These are phyloP conservation scores for Cremastobaeus sp. DNA, from an alignment of 2,888 invertebrate species.

Conservation along the genomic window DNA sequence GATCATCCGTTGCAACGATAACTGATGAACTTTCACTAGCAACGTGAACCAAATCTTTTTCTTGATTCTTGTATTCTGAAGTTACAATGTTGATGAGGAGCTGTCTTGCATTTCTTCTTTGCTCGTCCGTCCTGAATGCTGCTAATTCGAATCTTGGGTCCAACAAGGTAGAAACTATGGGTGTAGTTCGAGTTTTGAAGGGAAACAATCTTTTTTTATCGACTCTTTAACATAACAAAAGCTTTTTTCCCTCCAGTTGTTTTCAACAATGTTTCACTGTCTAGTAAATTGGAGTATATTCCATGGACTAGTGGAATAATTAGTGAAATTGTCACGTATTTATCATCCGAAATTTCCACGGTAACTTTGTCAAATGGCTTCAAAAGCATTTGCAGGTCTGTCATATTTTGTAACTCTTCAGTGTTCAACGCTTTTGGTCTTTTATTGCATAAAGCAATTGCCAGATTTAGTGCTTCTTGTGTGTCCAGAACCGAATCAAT, in stretches of 20 bases:
- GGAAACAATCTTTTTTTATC: background rate
- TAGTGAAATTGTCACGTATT: constrained; percentile 10
- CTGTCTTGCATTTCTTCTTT: background rate
- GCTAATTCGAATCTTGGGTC: background rate
- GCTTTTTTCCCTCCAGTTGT: background rate
- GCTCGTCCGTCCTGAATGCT: constrained; percentile 1
- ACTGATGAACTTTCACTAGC: background rate
- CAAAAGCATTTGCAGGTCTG: background rate
- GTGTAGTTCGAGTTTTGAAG: background rate
- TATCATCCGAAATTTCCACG: constrained; percentile 4
- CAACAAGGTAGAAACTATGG: background rate
- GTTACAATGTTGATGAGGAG: too few species aligned
- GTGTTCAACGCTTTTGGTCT: background rate
- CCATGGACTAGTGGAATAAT: constrained; percentile 13
- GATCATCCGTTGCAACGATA: background rate
- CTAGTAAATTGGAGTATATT: background rate
- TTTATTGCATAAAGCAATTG: constrained; percentile 7
- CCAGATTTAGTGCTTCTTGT: constrained; percentile 1
- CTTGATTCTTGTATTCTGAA: too few species aligned
- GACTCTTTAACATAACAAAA: background rate
- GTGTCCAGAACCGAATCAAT: background rate
- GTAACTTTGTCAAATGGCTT: constrained; percentile 13
- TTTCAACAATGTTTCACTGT: background rate
- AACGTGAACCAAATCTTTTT: too few species aligned
- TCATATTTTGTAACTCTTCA: background rate